Base-by-base conservation (phyloP, 1,140 invertebrate genomes). In the Paralvinella palmiformis region DNA sequence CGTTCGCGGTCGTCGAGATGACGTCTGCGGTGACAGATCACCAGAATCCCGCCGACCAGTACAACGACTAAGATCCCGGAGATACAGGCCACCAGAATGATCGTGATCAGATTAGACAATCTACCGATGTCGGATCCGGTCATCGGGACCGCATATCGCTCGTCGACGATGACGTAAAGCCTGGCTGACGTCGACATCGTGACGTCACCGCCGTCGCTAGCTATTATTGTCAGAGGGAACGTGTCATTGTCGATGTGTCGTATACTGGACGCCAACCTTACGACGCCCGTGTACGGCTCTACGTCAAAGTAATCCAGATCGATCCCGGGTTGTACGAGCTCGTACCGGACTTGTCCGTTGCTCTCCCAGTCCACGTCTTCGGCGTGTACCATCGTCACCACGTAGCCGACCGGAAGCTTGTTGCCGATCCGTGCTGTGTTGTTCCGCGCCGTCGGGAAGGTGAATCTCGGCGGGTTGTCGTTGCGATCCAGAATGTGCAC, bases 371-470 rank as follows among this genome's bases (percentile, higher is more conserved):
- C 37, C 37, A 41, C 10, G n/a, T 41, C 37, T 10, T 41, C 10
- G 37, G 37, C 37, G 10, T n/a, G 10, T 41, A 41, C 37, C n/a
- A 10, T 41, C n/a, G 57, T 61, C 10, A 72, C 56, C 6, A 68
- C 64, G 37, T 61, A 57, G 2, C 32, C 22, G 32, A 67, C 59
- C 5, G 73, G 70, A 6, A 62, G 52, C 41, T 68, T 72, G 7
- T 68, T 67, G 56, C 72, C 71, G 1, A 74, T 63, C 50, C 71
- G 44, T 7, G 73, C 33, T 7, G 61, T 68, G 24, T 67, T 68
- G 17, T 59, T 44, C 27, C 53, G 58, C 4, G 27, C 29, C 7
- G 68, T 57, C 2, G 53, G 55, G 32, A 13, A 57, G 6, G 24
- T 31, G 4, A 57, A 61, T 0, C 24, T 33, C 10, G 59, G 22